Evolutionary conservation across 2,797 vertebrate species (phyloP), one percentile per base, ranked within the genome.

Genomic region (Cryptoblepharus egeriae): DNA sequence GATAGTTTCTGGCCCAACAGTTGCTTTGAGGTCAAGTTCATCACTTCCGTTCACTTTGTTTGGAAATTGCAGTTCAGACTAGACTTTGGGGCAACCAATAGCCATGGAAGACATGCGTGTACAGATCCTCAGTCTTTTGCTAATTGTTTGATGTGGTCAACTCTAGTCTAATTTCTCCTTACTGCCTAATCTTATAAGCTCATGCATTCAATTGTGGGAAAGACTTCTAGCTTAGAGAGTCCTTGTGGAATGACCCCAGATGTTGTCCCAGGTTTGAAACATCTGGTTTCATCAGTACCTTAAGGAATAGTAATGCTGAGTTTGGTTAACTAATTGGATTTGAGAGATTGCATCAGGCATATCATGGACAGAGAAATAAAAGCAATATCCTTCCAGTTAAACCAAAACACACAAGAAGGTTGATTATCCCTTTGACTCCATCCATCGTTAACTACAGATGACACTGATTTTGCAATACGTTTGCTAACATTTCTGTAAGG

Each of bases 301-400:
- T 32, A 75, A 89, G 76, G 67, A 81, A 67, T 1, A 26, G 65
- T 6, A 57, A 75, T n/a, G 67, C 65, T 7, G 42, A 45, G 80
- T 85, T 89, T 89, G 87, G 77, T 64, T 79, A 82, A 32, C 75
- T 77, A 71, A 85, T 39, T 75, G 85, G 75, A 26, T 83, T 18
- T 37, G 28, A 85, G 49, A 0, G 60, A 89, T 86, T 90, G 49
- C 77, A 93, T 90, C 88, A 82, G 75, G 61, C 2, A 0, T 16
- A 82, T 67, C 78, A 79, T 49, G 28, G 1, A 37, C 69, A 52
- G 49, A 85, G 68, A 90, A 85, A 86, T 63, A 84, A 81, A 92
- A 89, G 73, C 15, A 93, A 90, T 90, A 90, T 85, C 73, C 71
- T 2, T 0, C 30, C 5, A 87, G 77, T 64, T 74, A 57, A 81